Evolutionary conservation across 2,113 vertebrate genomes (phyloP).

Genomic region (Halichoerus grypus): DNA sequence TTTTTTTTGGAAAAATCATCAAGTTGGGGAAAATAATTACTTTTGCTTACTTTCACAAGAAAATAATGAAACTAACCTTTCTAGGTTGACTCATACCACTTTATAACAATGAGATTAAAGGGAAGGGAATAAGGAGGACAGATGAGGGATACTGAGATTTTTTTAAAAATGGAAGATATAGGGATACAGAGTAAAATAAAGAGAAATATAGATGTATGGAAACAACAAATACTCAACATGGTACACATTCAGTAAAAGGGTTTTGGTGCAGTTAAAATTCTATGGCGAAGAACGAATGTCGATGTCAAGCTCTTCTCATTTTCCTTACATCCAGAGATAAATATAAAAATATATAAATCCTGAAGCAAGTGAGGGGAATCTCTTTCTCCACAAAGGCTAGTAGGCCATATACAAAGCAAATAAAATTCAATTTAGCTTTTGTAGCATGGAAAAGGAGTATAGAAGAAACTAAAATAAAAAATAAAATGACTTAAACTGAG

Average conservation of each 20-base stretch:
- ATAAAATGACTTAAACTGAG: background rate
- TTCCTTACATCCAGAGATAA: background rate
- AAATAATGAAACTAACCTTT: slow-evolving; percentile 13
- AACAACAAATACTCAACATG: background rate
- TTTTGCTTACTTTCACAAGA: background rate
- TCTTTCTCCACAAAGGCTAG: background rate
- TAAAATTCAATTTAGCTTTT: slow-evolving; percentile 25
- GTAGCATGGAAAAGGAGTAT: background rate
- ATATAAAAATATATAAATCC: background rate
- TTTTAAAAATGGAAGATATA: background rate
- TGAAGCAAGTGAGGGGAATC: background rate
- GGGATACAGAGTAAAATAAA: background rate
- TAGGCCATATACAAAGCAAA: background rate
- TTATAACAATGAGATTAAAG: background rate
- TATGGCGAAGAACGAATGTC: background rate
- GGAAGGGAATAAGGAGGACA: background rate
- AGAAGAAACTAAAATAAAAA: slow-evolving; percentile 15
- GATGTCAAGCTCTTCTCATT: background rate
- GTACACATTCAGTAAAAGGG: background rate
- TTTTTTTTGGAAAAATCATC: background rate
- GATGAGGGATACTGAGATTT: background rate
- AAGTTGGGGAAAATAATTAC: background rate
- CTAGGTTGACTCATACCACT: background rate
- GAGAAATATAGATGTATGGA: background rate
- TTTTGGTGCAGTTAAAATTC: background rate